These are phyloP conservation scores for Lycodopsis pacificus DNA, from an alignment of 2,797 vertebrate genomes.

Conservation along the genomic window DNA sequence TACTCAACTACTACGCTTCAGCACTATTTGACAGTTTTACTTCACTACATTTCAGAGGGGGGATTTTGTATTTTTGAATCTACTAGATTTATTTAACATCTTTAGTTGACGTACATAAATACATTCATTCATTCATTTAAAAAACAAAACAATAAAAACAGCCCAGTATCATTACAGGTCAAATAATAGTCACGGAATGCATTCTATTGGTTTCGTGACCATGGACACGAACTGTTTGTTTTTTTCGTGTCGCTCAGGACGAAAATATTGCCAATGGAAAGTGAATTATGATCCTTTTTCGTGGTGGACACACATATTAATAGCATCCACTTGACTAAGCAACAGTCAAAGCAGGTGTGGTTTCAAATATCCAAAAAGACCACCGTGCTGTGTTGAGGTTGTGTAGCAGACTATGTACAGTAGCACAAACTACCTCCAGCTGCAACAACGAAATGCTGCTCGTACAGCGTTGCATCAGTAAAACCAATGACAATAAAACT, in stretches of 20 bases:
- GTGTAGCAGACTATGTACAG: not conserved
- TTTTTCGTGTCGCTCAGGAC: not conserved
- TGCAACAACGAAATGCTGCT: not conserved
- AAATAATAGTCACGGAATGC: not conserved
- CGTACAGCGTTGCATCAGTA: not conserved
- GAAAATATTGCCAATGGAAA: not conserved
- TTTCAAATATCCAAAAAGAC: not conserved
- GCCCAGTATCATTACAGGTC: no score
- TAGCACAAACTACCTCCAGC: not conserved
- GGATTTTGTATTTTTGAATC: not conserved
- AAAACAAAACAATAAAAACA: no score
- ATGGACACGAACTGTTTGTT: not conserved
- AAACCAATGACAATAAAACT: not conserved
- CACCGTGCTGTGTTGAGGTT: no score
- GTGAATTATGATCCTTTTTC: not conserved
- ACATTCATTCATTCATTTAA: no score
- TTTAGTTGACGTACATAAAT: no score
- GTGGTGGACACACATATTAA: not conserved
- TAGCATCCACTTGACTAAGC: not conserved
- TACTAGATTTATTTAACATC: not conserved
- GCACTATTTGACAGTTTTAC: not conserved
- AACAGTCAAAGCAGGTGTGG: no score
- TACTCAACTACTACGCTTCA: not conserved
- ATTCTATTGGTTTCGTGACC: not conserved
- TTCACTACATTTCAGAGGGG: not conserved